Conservation (phyloP, 1,140 invertebrate species). For the Sinella curviseta region DNA sequence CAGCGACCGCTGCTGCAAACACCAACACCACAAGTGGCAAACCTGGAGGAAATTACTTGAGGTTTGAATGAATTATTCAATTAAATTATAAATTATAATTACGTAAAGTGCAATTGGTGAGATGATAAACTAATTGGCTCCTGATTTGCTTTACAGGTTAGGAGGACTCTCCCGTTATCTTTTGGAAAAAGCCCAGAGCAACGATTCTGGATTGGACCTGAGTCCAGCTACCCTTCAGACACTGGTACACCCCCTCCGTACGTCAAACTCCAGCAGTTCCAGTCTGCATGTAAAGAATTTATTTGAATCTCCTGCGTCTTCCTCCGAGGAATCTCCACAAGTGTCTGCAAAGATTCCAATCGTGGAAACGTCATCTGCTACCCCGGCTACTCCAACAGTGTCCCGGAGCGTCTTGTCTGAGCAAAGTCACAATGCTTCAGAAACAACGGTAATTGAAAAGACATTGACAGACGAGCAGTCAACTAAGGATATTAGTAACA, state of each 20-base stretch:
- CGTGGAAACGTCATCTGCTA: not conserved
- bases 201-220: not conserved
- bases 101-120: too few relatives aligned
- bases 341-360: not conserved
- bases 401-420: not conserved
- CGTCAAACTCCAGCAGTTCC: not conserved
- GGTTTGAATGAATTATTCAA: too few relatives aligned
- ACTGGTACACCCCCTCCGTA: constrained; percentile 17
- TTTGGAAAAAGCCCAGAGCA: not conserved
- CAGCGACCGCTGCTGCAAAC: too few relatives aligned
- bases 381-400: not conserved
- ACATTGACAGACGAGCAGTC: constrained; percentile 10
- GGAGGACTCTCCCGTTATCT: not conserved
- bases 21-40: too few relatives aligned
- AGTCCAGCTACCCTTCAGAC: constrained; percentile 19
- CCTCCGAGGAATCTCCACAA: not conserved
- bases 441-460: constrained; percentile 13
- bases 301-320: not conserved
- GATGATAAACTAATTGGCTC: too few relatives aligned
- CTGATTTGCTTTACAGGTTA: not conserved
- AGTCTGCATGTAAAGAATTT: not conserved
- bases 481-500: not conserved
- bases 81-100: too few relatives aligned
- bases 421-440: not conserved
- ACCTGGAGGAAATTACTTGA: too few relatives aligned